These are phyloP conservation scores for Drosophila melanogaster DNA, from an alignment of 1,140 invertebrate species.

Conservation along the genomic window DNA sequence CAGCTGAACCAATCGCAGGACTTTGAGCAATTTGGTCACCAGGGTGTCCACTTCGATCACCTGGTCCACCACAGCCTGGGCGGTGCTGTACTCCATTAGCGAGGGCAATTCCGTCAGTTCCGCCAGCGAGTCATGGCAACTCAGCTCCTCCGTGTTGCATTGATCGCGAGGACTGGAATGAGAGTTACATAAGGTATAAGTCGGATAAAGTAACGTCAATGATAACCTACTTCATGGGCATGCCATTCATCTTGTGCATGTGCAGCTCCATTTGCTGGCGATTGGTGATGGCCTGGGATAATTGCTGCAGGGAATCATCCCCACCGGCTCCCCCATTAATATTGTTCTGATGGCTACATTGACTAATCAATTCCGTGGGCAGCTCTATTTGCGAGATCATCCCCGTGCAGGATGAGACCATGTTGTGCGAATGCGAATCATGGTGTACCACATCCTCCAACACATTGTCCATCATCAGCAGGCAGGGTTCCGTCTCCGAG, in stretches of 20 bases:
- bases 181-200: not conserved
- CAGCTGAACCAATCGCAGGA: constrained; percentile 89
- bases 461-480: constrained; percentile 90
- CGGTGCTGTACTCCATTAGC: constrained; percentile 82
- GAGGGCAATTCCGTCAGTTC: constrained; percentile 85
- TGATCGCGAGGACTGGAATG: constrained; percentile 62
- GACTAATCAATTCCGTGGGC: constrained; percentile 75
- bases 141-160: constrained; percentile 80
- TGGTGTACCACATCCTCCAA: constrained; percentile 88
- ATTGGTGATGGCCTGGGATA: constrained; percentile 88
- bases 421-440: constrained; percentile 89
- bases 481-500: constrained; percentile 91
- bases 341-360: constrained; percentile 63
- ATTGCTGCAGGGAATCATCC: constrained; percentile 88
- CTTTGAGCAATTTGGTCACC: constrained; percentile 90
- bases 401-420: constrained; percentile 86
- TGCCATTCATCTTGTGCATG: constrained; percentile 61
- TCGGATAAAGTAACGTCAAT: not conserved
- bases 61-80: constrained; percentile 88
- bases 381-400: constrained; percentile 83
- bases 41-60: constrained; percentile 91
- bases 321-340: constrained; percentile 69
- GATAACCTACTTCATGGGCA: constrained; percentile 66
- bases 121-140: constrained; percentile 81
- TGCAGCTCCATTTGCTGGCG: constrained; percentile 85